These are phyloP conservation scores for Telmatochromis bifrenatus DNA, from an alignment of 2,113 vertebrate species.

Conservation along the genomic window DNA sequence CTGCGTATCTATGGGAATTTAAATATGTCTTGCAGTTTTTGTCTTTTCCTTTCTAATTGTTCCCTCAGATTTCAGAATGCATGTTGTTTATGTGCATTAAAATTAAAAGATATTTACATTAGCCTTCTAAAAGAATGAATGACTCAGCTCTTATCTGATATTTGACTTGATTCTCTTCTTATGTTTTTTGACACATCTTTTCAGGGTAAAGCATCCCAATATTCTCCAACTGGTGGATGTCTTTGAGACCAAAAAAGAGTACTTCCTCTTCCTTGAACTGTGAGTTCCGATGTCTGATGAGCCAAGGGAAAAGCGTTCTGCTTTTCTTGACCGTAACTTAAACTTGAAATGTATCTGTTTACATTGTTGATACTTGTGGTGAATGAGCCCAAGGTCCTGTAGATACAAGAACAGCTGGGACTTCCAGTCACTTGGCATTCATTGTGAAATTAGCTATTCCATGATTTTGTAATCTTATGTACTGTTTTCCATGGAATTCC, in stretches of 20 bases:
- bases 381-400: slow-evolving; percentile 3
- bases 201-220: slow-evolving; percentile 96
- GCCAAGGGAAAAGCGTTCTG: background rate
- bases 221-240: slow-evolving; percentile 95
- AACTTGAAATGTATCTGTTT: slow-evolving; percentile 8
- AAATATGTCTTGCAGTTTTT: background rate
- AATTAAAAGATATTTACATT: background rate
- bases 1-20: background rate
- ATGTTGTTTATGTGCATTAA: background rate
- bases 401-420: slow-evolving; percentile 27
- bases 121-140: background rate
- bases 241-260: slow-evolving; percentile 95
- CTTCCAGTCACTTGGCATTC: slow-evolving; percentile 48
- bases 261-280: slow-evolving; percentile 98
- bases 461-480: slow-evolving; percentile 25
- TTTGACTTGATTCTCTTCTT: background rate
- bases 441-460: slow-evolving; percentile 19
- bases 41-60: background rate
- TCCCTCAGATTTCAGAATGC: background rate
- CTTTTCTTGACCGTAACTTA: background rate
- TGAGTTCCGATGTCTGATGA: slow-evolving; percentile 71
- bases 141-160: background rate
- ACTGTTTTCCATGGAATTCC: background rate
- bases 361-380: background rate
- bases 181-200: background rate